Conservation (phyloP, 2,888 invertebrate species). For the Agriopis aurantiaria region DNA sequence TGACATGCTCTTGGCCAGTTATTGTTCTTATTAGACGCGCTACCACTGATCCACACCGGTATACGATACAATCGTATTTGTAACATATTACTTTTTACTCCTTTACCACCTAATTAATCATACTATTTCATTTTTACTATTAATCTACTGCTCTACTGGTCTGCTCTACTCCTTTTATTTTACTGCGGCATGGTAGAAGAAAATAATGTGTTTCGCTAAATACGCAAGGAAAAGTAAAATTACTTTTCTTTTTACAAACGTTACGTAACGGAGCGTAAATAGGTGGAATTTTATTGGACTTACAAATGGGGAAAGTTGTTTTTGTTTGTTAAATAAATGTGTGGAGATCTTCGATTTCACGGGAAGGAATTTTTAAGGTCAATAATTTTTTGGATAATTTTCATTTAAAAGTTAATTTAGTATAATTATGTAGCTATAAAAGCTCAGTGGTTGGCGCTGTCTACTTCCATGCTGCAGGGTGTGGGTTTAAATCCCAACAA, state of each 20-base stretch:
- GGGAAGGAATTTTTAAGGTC: slow-evolving; percentile 38
- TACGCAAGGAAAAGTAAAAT: slow-evolving; percentile 30
- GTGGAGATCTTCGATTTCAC: slow-evolving; percentile 48
- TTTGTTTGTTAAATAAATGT: slow-evolving; percentile 37
- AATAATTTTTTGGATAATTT: not conserved
- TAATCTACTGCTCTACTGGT: no score
- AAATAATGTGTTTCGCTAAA: slow-evolving; percentile 31
- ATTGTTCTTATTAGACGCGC: no score
- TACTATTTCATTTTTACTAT: no score
- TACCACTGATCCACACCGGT: no score
- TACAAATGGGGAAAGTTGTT: slow-evolving; percentile 25
- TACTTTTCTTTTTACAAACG: slow-evolving; percentile 34
- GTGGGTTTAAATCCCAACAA: no score
- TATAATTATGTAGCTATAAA: not conserved
- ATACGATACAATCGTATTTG: no score
- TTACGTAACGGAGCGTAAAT: slow-evolving; percentile 24
- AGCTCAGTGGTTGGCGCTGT: no score
- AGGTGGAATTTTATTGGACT: slow-evolving; percentile 32
- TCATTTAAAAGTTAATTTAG: not conserved
- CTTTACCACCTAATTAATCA: no score
- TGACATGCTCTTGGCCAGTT: no score
- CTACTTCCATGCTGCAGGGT: no score
- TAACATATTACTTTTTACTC: no score
- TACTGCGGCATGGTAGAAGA: not conserved
- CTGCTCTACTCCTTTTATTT: not conserved